A percentile compares a stretch with the other conserved stretches of the same genome.
These are phyloP conservation scores for Catostylus mosaicus DNA, from an alignment of 30 jellyfish, hydroid and myxozoan species.

Conservation along the genomic window DNA sequence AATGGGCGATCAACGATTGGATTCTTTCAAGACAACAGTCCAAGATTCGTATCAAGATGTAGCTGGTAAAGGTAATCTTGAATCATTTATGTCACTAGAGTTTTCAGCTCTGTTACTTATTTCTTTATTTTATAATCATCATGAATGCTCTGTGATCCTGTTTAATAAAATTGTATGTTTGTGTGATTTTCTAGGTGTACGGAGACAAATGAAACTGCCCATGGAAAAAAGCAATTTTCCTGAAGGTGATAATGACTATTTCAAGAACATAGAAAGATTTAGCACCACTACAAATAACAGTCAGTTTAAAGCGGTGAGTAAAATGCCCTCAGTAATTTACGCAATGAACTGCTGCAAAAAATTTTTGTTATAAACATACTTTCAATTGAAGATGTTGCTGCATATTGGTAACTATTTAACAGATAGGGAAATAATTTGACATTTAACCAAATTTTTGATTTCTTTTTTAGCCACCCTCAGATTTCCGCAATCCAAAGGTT, in stretches of 20 bases:
- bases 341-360: too few relatives aligned
- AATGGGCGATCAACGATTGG: constrained; percentile 78
- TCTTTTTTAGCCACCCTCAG: constrained; percentile 73
- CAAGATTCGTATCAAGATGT: constrained; percentile 49
- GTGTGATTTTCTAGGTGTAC: constrained; percentile 15
- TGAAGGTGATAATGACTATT: constrained; percentile 53
- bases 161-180: too few relatives aligned
- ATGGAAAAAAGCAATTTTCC: constrained; percentile 65
- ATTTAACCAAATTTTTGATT: too few relatives aligned
- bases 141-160: too few relatives aligned
- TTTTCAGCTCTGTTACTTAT: too few relatives aligned
- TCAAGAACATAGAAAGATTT: constrained; percentile 46
- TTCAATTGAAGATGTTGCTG: too few relatives aligned
- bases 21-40: constrained; percentile 68
- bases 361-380: too few relatives aligned
- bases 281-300: constrained; percentile 52
- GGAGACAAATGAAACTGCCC: constrained; percentile 14
- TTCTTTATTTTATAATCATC: too few relatives aligned
- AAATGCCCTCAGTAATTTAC: background rate
- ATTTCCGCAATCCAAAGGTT: constrained; percentile 44
- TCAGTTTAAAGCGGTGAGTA: constrained; percentile 58
- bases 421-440: too few relatives aligned
- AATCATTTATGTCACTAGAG: too few relatives aligned
- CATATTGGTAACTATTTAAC: too few relatives aligned
- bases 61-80: constrained; percentile 61